A percentile compares a stretch with the other conserved stretches of the same genome.
phyloP scores from a whole-genome alignment of 2,888 invertebrate species.

The Pyrochroa serraticornis region DNA sequence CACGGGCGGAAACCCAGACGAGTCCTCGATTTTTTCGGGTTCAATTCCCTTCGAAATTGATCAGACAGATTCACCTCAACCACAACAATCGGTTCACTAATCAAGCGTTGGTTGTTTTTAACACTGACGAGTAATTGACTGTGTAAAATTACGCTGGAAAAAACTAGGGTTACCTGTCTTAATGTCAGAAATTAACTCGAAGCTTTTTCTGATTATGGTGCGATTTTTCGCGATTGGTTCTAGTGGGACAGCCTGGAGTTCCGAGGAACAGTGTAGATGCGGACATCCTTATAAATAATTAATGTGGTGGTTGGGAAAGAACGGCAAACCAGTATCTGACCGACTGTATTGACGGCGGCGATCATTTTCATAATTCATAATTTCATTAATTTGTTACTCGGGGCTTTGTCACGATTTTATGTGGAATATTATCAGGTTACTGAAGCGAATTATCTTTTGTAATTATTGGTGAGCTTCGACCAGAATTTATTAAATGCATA shows the following conservation, averaged over 20 bases:
- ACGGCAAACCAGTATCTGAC: conserved; percentile 37
- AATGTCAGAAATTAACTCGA: background rate
- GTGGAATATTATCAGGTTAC: conserved; percentile 60
- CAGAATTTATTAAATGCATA: conserved; percentile 58
- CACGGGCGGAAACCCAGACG: too few species aligned
- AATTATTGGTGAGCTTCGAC: conserved; percentile 56
- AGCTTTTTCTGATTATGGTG: background rate
- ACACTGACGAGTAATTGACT: conserved; percentile 17
- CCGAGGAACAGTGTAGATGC: conserved; percentile 36
- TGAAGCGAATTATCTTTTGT: conserved; percentile 55
- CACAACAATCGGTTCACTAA: conserved; percentile 24
- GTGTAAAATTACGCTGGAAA: conserved; percentile 15
- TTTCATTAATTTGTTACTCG: conserved; percentile 62
- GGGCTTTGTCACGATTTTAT: conserved; percentile 61
- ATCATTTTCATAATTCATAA: conserved; percentile 62
- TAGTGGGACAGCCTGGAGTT: background rate
- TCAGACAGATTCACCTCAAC: background rate
- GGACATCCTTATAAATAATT: conserved; percentile 37
- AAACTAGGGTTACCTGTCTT: background rate
- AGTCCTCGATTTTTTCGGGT: too few species aligned
- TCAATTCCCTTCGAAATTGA: too few species aligned
- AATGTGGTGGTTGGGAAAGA: conserved; percentile 22
- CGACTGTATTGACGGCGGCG: conserved; percentile 54
- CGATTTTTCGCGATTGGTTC: background rate
- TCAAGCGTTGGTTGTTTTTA: conserved; percentile 21